A percentile compares a stretch with the other conserved stretches of the same genome.
phyloP scores from a whole-genome alignment of 2,113 vertebrate genomes.

The Aphyosemion australe region DNA sequence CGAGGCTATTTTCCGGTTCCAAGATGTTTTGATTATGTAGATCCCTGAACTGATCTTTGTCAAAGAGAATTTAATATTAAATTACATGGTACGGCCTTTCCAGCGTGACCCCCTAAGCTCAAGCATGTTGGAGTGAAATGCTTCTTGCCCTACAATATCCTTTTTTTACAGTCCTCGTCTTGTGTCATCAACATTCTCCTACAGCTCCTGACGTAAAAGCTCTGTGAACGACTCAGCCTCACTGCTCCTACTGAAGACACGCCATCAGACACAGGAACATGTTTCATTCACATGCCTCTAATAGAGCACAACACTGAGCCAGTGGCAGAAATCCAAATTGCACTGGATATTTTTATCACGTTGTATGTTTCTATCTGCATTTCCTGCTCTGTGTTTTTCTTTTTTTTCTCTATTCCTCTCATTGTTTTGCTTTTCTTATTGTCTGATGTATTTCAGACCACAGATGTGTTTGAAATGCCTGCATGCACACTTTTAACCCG shows the following conservation, averaged over 20 bases:
- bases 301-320: constrained; percentile 40
- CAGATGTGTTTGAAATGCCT: constrained; percentile 41
- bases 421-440: constrained; percentile 14
- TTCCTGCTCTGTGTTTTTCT: constrained; percentile 24
- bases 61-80: constrained; percentile 28
- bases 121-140: background rate
- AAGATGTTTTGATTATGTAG: constrained; percentile 30
- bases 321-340: constrained; percentile 54
- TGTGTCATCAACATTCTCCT: constrained; percentile 13
- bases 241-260: constrained; percentile 3
- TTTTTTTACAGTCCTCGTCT: background rate
- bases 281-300: background rate
- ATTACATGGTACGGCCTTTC: constrained; percentile 1
- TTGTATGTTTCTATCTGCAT: constrained; percentile 53
- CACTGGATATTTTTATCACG: constrained; percentile 53
- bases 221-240: constrained; percentile 20
- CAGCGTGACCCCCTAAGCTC: constrained; percentile 15
- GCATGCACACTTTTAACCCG: constrained; percentile 30
- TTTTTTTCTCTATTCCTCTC: background rate
- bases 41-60: constrained; percentile 29
- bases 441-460: constrained; percentile 39
- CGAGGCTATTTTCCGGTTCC: constrained; percentile 16
- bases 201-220: constrained; percentile 24
- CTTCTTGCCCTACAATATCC: constrained; percentile 9
- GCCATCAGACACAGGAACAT: background rate